These are phyloP conservation scores for Oeneis ivallda DNA, from an alignment of 2,888 invertebrate genomes.

Conservation along the genomic window DNA sequence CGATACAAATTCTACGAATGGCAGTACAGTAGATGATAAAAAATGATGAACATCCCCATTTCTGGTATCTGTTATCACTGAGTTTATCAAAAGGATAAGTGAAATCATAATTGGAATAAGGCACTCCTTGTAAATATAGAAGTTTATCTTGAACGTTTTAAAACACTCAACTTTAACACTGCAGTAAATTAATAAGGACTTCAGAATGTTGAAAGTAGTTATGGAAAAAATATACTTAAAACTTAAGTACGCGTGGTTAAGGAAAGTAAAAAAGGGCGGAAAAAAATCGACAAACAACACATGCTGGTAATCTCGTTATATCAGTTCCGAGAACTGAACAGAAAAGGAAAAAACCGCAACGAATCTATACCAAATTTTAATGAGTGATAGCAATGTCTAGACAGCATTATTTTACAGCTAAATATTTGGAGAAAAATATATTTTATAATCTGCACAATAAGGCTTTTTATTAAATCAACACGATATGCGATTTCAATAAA, in stretches of 20 bases:
- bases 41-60: background rate
- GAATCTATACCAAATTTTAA: constrained; percentile 48
- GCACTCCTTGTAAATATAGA: background rate
- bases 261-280: constrained; percentile 46
- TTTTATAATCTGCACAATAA: background rate
- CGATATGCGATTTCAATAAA: background rate
- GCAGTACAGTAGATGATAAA: background rate
- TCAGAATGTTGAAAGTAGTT: background rate
- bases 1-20: background rate
- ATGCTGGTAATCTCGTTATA: constrained; percentile 24
- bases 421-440: background rate
- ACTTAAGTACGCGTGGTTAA: background rate
- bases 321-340: constrained; percentile 50
- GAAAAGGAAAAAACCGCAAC: constrained; percentile 55
- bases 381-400: constrained; percentile 38
- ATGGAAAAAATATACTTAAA: background rate
- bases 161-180: background rate
- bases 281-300: constrained; percentile 48
- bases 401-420: background rate
- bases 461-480: background rate
- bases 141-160: background rate
- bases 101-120: background rate
- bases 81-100: constrained; percentile 7
- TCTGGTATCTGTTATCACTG: background rate
- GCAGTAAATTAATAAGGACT: background rate